phyloP scores from a whole-genome alignment of 1,140 invertebrate genomes.

The Parasteatoda tepidariorum region DNA sequence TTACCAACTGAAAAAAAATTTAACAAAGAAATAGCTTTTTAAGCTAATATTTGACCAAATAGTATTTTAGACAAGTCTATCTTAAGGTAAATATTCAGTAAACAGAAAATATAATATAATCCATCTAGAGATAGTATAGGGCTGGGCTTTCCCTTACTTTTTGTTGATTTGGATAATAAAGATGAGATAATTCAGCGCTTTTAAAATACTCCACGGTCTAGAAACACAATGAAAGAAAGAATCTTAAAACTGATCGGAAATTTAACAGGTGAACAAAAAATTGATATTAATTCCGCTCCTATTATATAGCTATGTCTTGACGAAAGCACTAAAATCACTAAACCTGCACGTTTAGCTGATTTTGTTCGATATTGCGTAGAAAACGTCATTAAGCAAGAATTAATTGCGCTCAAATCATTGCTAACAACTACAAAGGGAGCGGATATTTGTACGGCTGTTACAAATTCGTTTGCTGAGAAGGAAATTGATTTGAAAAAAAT shows the following conservation, averaged over 20 bases:
- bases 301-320: neutral
- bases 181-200: conserved; percentile 4
- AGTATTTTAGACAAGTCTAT: too few species aligned
- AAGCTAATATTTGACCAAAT: too few species aligned
- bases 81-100: too few species aligned
- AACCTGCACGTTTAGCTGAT: neutral
- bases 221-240: neutral
- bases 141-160: too few species aligned
- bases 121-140: too few species aligned
- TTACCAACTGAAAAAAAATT: too few species aligned
- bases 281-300: neutral
- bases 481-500: neutral
- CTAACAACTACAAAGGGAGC: neutral
- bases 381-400: neutral
- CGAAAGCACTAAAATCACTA: neutral
- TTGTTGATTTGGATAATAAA: neutral
- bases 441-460: neutral
- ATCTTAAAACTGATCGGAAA: conserved; percentile 2
- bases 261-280: neutral
- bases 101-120: too few species aligned
- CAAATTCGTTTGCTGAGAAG: neutral
- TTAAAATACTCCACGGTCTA: neutral
- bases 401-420: neutral
- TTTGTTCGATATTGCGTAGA: neutral
- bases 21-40: too few species aligned